Evolutionary conservation across 2,888 invertebrate genomes (phyloP), one percentile per base, ranked within the genome.

Genomic region (Meghimatium bilineatum): DNA sequence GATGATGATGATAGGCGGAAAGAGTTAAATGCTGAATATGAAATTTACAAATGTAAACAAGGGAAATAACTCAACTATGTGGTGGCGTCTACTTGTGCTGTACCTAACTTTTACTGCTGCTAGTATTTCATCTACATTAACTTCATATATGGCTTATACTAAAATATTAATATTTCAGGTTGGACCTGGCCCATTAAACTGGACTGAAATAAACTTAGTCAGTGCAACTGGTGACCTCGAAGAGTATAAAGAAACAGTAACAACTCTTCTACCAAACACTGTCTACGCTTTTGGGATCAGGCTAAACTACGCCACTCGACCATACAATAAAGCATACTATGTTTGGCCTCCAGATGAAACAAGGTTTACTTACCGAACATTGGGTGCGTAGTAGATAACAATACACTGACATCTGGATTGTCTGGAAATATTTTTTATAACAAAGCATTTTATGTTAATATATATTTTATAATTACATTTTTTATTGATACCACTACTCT

Each of bases 231-330:
- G 76, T 38, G 89, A 86, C 77, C 87, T 83, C 87, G 90, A 88
- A 32, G 75, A 86, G 52, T 91, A 88, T 83, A 89, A 86, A 66
- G 88, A 88, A 63, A 89, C 88, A 2, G 88, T 90, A 75, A 67
- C 75, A 0, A 80, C 86, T 67, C 88, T 98, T 75, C 95, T 95
- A 83, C 97, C 98, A 0, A 96, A 96, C 90, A 96, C 96, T 0
- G 95, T 95, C 84, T 98, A 98, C 92, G 95, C 95, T 87, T 97
- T 97, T 93, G 95, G 96, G 69, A 93, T 97, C 26, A 94, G 94
- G 90, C 95, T 89, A 90, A 95, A 83, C 84, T 98, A 97, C 92
- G 94, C 87, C 49, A 88, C 89, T 14, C 94, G 95, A 0, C 97
- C 96, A 90, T 94, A 95, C 0, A 96, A 96, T 90, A 71, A 60